Evolutionary conservation across 1,140 invertebrate species (phyloP).

Genomic region (Charaxes varanes): DNA sequence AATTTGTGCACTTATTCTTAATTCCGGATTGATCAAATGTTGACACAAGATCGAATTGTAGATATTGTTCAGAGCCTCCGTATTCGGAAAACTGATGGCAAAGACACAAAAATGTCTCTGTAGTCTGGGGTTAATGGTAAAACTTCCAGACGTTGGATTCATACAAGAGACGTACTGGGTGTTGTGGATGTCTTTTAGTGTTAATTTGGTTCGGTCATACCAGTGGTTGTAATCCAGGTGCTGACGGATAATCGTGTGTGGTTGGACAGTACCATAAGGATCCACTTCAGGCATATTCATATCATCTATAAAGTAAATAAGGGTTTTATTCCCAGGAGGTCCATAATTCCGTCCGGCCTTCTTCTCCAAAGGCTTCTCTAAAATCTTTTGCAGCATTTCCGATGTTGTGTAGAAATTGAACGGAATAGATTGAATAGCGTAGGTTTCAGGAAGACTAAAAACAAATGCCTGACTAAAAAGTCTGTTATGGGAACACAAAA

Average conservation of each 20-base stretch:
- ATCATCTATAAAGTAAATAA: conserved; percentile 98
- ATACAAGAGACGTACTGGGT: conserved; percentile 97
- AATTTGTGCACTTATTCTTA: conserved; percentile 82
- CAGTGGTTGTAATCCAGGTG: conserved; percentile 97
- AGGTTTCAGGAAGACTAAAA: conserved; percentile 86
- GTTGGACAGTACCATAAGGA: conserved; percentile 94
- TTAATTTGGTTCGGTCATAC: conserved; percentile 94
- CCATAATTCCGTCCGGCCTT: conserved; percentile 97
- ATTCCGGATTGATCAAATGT: conserved; percentile 87
- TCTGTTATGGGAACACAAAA: no score
- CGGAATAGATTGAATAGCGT: conserved; percentile 91
- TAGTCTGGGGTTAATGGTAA: conserved; percentile 95
- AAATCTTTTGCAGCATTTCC: conserved; percentile 95
- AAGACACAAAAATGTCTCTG: conserved; percentile 97
- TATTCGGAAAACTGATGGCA: conserved; percentile 92
- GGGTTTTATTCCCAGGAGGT: conserved; percentile 93
- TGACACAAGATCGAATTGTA: conserved; percentile 91
- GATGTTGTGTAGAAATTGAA: conserved; percentile 98
- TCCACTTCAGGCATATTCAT: conserved; percentile 99
- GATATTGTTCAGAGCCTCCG: conserved; percentile 90
- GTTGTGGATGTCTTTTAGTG: conserved; percentile 96
- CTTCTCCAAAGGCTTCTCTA: conserved; percentile 97
- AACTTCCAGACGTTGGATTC: conserved; percentile 98
- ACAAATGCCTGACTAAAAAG: no score
- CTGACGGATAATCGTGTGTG: conserved; percentile 95